Evolutionary conservation across 2,797 vertebrate species (phyloP), one percentile per base, ranked within the genome.

Genomic region (Crocodylus rhombifer): DNA sequence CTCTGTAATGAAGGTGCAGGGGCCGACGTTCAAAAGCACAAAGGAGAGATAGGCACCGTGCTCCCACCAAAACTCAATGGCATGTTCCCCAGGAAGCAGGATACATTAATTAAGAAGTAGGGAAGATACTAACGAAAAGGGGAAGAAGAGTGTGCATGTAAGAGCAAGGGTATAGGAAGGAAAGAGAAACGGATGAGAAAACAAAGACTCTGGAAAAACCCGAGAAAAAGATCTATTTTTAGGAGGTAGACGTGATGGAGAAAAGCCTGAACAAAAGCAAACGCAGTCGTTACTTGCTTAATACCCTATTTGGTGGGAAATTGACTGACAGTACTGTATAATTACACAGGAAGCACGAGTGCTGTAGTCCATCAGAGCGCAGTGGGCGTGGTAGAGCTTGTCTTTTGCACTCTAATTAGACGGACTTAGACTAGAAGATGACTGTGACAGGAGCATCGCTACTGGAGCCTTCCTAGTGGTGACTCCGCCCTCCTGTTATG

Each of bases 221-320:
- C 12, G 9, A 71, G 23, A 84, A 71, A 51, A 11, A 0, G 1
- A 58, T 18, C 57, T 58, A 28, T 63, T 82, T 18, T 56, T 30
- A 76, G 65, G 26, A 65, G 78, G 33, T 16, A 73, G 15, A 65
- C 5, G 5, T 2, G 6, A 67, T 67, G 65, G 30, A 33, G 30
- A 58, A 55, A 88, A 16, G 23, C n/a, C 26, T 25, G 11, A 63
- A 63, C n/a, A 79, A n/a, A 88, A 74, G 4, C 1, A 0, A 61
- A 33, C 30, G 7, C 69, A 14, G 14, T 55, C 57, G 7, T 51
- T 28, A 2, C 0, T 42, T 0, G 7, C 18, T 67, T 28, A 18
- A 15, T 10, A 5, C 17, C 36, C 30, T 42, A 6, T 11, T 18
- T 80, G 67, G 87, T 1, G 13, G 51, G 25, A 78, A 36, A 4